Evolutionary conservation across 1,140 invertebrate species (phyloP), one percentile per base, ranked within the genome.

Genomic region (Acromyrmex heyeri): DNA sequence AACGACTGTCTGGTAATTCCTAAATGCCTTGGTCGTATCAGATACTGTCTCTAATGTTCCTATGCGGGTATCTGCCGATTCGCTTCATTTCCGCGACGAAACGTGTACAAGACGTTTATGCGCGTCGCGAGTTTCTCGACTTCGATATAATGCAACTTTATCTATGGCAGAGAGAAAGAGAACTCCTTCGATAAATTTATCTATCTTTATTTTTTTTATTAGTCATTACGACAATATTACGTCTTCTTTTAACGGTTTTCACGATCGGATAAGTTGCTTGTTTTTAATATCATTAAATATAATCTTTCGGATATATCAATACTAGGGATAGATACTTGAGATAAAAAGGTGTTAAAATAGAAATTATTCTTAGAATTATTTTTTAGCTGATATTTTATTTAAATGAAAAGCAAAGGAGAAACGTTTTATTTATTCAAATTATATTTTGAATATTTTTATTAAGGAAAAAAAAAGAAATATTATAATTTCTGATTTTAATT

Each of bases 41-140:
- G 92, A 93, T 92, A 92, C 85, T 85, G 73, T 4, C 92, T 90
- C 86, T 92, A 93, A 93, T 92, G 92, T 91, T 91, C 92, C 87
- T 87, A 67, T 70, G 86, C 87, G 70, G 38, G 87, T 93, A 93
- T 93, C 92, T 91, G 57, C 82, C 91, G 91, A 93, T 93, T 93
- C 90, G 87, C 91, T 93, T 93, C 91, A 93, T 93, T 93, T 93
- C 92, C 92, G 91, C 21, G 44, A 24, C 10, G 61, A 50, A 59
- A 86, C 53, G 55, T 65, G 30, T 76, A 75, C 62, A 21, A 59
- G 27, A 57, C 77, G 38, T 91, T 90, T 88, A 86, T 65, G 65
- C 55, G 67, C 79, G 75, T 30, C 21, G 61, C 50, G 70, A 90
- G 59, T 90, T 87, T 53, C 89, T 73, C 64, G 85, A 53, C 38